phyloP scores from a whole-genome alignment of 2,797 vertebrate species.

The Coilia nasus region DNA sequence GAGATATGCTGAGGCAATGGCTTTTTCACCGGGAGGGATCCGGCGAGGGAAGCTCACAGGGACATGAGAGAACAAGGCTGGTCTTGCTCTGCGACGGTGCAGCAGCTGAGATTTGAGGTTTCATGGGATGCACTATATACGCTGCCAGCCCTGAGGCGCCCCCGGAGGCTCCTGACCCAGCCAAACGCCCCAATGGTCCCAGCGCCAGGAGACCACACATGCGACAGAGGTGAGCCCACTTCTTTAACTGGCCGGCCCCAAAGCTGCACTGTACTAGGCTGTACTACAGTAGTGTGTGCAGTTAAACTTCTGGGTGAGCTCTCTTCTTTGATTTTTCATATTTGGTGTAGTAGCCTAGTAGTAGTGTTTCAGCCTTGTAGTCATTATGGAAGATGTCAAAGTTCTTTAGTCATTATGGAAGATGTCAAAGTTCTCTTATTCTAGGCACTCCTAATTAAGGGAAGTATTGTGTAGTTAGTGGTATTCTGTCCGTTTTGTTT shows the following conservation, averaged over 20 bases:
- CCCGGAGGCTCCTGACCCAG: slow-evolving; percentile 71
- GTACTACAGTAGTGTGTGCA: not conserved
- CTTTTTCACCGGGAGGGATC: slow-evolving; percentile 60
- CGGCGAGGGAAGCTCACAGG: slow-evolving; percentile 62
- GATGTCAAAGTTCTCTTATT: not conserved
- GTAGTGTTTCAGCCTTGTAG: not conserved
- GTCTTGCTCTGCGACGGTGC: slow-evolving; percentile 59
- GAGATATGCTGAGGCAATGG: slow-evolving; percentile 74
- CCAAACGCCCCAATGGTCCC: slow-evolving; percentile 54
- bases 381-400: not conserved
- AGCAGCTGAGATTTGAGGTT: slow-evolving; percentile 60
- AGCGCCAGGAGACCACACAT: slow-evolving; percentile 36
- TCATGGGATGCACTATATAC: slow-evolving; percentile 81
- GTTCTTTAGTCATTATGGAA: not conserved
- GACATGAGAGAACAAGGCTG: slow-evolving; percentile 63
- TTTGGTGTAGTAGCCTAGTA: not conserved
- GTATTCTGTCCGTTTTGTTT: not conserved
- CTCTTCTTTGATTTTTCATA: not conserved
- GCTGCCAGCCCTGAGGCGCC: slow-evolving; percentile 78
- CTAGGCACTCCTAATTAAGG: not conserved
- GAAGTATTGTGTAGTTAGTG: not conserved
- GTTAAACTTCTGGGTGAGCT: not conserved
- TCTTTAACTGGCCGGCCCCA: slow-evolving; percentile 53
- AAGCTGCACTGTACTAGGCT: not conserved
- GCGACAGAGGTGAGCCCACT: slow-evolving; percentile 51